phyloP scores from a whole-genome alignment of 2,888 invertebrate genomes.

The Malachius bipustulatus region DNA sequence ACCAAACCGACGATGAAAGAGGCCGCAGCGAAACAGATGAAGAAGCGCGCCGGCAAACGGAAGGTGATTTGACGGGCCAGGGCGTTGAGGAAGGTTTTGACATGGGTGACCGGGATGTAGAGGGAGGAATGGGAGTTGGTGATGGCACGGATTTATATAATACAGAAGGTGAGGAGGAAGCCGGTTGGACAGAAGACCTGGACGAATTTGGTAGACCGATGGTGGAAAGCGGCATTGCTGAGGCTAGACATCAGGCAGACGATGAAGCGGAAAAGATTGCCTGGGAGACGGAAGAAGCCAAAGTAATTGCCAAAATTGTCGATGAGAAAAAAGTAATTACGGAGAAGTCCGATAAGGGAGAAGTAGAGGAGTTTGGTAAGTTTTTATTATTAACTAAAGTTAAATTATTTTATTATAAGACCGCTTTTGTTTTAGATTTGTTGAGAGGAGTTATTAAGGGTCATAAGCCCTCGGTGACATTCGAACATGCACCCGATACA shows the following conservation, averaged over 20 bases:
- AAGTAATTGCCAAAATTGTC: neutral
- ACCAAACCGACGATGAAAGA: neutral
- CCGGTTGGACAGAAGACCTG: neutral
- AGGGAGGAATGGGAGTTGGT: slow-evolving; percentile 6
- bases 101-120: slow-evolving; percentile 3
- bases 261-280: slow-evolving; percentile 4
- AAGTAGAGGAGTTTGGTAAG: neutral
- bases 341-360: neutral
- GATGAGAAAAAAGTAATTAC: neutral
- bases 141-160: neutral
- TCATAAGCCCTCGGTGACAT: slow-evolving; percentile 25
- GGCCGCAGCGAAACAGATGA: neutral
- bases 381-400: neutral
- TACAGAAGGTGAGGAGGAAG: slow-evolving; percentile 3
- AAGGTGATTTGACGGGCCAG: neutral
- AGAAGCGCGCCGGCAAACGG: neutral
- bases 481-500: slow-evolving; percentile 29
- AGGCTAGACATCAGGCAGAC: no score
- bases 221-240: no score
- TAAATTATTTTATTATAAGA: no score
- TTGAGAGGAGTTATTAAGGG: slow-evolving; percentile 20
- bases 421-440: no score
- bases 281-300: no score
- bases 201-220: no score
- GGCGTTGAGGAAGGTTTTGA: neutral